Base-by-base conservation (phyloP, 2,113 vertebrate species). In the Coptodon bakossiorum region DNA sequence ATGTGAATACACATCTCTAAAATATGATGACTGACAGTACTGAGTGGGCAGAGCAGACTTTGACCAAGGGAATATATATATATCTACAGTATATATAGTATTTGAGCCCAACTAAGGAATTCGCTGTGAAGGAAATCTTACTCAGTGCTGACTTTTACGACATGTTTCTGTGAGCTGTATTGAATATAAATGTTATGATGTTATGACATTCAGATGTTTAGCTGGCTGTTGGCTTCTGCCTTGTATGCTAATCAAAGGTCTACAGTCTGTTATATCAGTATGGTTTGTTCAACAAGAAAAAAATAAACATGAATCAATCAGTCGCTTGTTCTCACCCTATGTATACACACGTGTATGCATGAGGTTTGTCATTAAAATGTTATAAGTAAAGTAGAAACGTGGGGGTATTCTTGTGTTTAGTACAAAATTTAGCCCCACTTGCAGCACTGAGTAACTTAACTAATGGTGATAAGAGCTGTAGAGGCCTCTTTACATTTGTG, bases 141-240 rank as follows among this genome's bases (percentile, higher is more conserved):
- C 68, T 48, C 24, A 48, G 29, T 27, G 68, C 40, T 17, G 22
- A 48, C 68, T 73, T 73, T 48, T 73, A 48, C 1, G 0, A 73
- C 22, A 48, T 48, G 14, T 73, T 73, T 73, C 68, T 73, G 68
- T 48, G 22, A 8, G 3, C 2, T 73, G 22, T 8, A 76, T 19
- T 48, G 24, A 31, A 31, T 3, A 78, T 50, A 50, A 19, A 78
- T 78, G 71, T 45, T 50, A 48, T 48, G 24, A 76, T 12, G 43
- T 76, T 76, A 31, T 48, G 14, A 48, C 9, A 50, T n/a, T 78
- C 43, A 13, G 71, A 50, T 50, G 43, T 50, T 78, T 50, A 78
- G 43, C 3, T 50, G 45, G 71, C 68, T 29, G 40, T 48, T 48
- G 14, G 40, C 2, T 76, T 17, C 71, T 76, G 24, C 14, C 71